phyloP scores from a whole-genome alignment of 2,888 invertebrate genomes.

The Pherbina coryleti region DNA sequence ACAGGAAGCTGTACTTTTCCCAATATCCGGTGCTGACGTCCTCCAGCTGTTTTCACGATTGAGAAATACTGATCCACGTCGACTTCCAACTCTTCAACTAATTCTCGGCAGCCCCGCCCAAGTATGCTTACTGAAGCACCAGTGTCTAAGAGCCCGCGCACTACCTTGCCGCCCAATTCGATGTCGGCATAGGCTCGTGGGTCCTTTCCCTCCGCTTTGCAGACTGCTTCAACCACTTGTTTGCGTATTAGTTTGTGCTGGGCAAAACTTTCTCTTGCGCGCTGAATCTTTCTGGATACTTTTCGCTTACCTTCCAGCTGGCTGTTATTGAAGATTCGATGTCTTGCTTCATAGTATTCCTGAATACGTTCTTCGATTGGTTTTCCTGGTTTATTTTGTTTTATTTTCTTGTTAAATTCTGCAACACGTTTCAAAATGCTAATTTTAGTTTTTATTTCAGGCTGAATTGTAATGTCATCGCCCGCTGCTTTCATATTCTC shows the following conservation, averaged over 20 bases:
- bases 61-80: background rate
- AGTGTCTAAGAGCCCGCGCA: conserved; percentile 9
- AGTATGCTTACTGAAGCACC: conserved; percentile 17
- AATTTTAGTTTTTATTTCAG: background rate
- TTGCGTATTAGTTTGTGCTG: too few species aligned
- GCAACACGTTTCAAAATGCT: background rate
- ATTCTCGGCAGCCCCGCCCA: background rate
- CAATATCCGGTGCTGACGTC: background rate
- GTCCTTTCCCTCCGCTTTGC: background rate
- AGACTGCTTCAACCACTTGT: too few species aligned
- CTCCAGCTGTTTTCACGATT: background rate
- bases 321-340: background rate
- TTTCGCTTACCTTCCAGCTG: too few species aligned
- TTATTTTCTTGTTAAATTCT: background rate
- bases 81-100: too few species aligned
- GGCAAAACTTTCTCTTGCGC: too few species aligned
- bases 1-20: background rate
- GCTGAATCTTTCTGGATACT: too few species aligned
- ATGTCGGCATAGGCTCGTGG: background rate
- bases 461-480: background rate
- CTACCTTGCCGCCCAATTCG: background rate
- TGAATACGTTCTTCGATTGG: background rate
- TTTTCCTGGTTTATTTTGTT: background rate
- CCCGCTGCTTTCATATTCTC: background rate
- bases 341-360: background rate